Evolutionary conservation across 2,888 invertebrate genomes (phyloP).

Genomic region (Hydrotaea cyrtoneurina): DNA sequence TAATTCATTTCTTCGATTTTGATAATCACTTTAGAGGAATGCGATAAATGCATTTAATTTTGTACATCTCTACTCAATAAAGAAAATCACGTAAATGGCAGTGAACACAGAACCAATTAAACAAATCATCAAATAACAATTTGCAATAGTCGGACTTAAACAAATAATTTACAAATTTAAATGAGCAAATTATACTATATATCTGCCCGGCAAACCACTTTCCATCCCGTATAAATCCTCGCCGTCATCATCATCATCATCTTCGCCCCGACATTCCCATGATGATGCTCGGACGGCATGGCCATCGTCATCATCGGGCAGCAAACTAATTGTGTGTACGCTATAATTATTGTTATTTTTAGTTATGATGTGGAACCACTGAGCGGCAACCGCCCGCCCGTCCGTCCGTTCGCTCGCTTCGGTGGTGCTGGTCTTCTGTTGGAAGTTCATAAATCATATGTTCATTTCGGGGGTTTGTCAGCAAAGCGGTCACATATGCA

Average conservation of each 20-base stretch:
- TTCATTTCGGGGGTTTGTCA: conserved; percentile 29
- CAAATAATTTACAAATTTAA: conserved; percentile 25
- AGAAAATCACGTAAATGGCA: conserved; percentile 7
- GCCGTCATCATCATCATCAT: neutral
- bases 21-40: neutral
- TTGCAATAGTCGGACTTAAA: conserved; percentile 5
- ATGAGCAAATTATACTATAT: neutral
- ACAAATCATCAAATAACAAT: conserved; percentile 4
- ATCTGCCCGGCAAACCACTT: too few species aligned
- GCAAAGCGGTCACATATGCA: neutral
- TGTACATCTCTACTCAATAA: conserved; percentile 3
- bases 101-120: conserved; percentile 1
- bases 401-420: neutral
- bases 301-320: neutral
- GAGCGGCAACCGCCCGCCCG: neutral
- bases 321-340: neutral
- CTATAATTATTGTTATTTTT: conserved; percentile 12
- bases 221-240: neutral
- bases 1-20: neutral
- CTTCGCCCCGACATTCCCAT: neutral
- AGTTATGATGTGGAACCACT: conserved; percentile 28
- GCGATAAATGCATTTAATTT: conserved; percentile 20
- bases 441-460: conserved; percentile 55
- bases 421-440: conserved; percentile 40
- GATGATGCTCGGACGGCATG: neutral